phyloP scores from a whole-genome alignment of 2,888 invertebrate genomes.

The Nomada goodeniana region DNA sequence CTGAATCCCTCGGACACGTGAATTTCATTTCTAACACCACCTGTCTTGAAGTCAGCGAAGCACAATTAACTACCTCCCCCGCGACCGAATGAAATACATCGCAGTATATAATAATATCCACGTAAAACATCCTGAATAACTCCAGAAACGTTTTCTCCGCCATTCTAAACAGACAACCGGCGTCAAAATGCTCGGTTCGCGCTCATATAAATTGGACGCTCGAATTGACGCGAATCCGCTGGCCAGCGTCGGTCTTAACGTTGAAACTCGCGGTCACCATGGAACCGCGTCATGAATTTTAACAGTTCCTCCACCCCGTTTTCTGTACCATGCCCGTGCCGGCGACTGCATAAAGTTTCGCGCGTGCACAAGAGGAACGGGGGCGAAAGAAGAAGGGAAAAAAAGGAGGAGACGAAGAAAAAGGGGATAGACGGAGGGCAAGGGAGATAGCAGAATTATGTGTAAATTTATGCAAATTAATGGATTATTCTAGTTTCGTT shows the following conservation, averaged over 20 bases:
- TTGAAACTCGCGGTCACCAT: constrained; percentile 50
- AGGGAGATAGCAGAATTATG: constrained; percentile 53
- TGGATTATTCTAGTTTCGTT: constrained; percentile 65
- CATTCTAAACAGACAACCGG: too few relatives aligned
- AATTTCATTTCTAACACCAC: neutral
- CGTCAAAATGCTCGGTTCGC: neutral
- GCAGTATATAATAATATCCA: too few relatives aligned
- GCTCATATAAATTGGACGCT: neutral
- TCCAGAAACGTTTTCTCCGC: too few relatives aligned
- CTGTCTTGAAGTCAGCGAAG: too few relatives aligned
- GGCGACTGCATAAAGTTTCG: constrained; percentile 46
- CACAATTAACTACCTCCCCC: too few relatives aligned
- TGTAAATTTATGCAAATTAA: constrained; percentile 65
- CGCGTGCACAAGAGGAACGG: constrained; percentile 14
- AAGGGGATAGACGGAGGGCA: too few relatives aligned
- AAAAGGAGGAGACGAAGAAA: neutral
- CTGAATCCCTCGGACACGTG: neutral
- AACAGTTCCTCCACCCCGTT: constrained; percentile 12
- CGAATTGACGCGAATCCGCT: constrained; percentile 27
- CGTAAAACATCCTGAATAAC: too few relatives aligned
- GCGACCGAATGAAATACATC: too few relatives aligned
- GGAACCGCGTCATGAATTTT: constrained; percentile 53
- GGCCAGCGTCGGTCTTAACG: constrained; percentile 27
- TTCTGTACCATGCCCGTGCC: neutral
- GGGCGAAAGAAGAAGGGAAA: neutral